Evolutionary conservation across 2,888 invertebrate genomes (phyloP).

Genomic region (Platycnemis pennipes): DNA sequence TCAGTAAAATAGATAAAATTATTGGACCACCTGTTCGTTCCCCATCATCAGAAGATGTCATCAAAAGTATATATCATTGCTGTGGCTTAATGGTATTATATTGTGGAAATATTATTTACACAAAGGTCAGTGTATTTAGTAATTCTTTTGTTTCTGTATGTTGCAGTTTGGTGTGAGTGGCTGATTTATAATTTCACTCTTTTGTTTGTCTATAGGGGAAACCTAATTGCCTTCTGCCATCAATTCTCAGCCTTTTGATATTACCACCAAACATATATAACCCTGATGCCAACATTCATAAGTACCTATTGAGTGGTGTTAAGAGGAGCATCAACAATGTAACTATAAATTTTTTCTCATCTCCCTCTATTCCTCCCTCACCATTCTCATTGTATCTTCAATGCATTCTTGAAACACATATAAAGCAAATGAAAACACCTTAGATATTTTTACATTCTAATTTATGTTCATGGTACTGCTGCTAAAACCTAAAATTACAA

Average conservation of each 20-base stretch:
- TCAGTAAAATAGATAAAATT: constrained; percentile 68
- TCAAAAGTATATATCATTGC: constrained; percentile 68
- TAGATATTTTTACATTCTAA: no score
- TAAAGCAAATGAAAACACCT: no score
- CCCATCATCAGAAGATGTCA: constrained; percentile 51
- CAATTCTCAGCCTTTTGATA: constrained; percentile 62
- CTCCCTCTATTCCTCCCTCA: not conserved
- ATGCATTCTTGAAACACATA: no score
- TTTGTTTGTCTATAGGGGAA: constrained; percentile 69
- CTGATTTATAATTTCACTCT: not conserved
- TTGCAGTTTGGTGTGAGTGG: not conserved
- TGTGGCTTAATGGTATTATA: constrained; percentile 67
- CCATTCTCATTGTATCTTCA: no score
- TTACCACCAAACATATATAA: constrained; percentile 69
- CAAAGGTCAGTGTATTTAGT: constrained; percentile 54
- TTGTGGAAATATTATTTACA: constrained; percentile 69
- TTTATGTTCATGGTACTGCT: no score
- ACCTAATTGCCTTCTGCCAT: constrained; percentile 69
- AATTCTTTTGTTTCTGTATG: not conserved
- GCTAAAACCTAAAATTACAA: no score
- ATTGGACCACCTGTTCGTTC: constrained; percentile 51
- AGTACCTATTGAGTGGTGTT: constrained; percentile 7
- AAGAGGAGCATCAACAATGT: constrained; percentile 9
- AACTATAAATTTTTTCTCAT: not conserved
- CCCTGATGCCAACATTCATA: constrained; percentile 63